Evolutionary conservation across 2,797 vertebrate species (phyloP).

Genomic region (Petrocephalus sullivani): DNA sequence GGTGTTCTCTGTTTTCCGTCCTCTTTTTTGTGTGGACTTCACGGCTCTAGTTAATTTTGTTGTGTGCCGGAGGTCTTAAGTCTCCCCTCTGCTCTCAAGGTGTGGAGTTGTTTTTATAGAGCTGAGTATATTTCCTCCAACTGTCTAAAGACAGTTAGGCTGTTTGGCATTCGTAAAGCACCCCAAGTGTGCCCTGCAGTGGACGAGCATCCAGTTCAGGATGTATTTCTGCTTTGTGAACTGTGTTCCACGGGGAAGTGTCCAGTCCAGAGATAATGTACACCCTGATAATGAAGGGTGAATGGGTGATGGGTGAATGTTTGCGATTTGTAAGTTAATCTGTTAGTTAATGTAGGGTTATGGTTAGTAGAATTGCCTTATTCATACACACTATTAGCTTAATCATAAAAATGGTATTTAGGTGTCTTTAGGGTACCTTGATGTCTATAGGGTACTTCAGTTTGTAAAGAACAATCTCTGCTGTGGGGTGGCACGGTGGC

Average conservation of each 20-base stretch:
- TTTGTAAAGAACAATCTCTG: background rate
- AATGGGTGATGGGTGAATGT: background rate
- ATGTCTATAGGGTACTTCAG: background rate
- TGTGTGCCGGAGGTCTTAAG: background rate
- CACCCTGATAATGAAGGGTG: background rate
- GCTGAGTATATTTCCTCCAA: background rate
- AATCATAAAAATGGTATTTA: background rate
- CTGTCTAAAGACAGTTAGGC: background rate
- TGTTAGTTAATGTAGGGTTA: background rate
- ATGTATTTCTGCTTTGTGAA: background rate
- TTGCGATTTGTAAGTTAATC: background rate
- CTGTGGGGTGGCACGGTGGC: background rate
- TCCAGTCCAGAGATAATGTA: background rate
- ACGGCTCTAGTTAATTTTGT: background rate
- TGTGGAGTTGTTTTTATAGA: too few relatives aligned
- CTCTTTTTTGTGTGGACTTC: background rate
- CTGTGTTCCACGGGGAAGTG: background rate
- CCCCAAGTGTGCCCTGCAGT: background rate
- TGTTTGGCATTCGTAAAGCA: background rate
- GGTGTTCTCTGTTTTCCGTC: background rate
- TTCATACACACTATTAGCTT: background rate
- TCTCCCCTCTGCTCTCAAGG: too few relatives aligned
- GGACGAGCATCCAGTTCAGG: background rate
- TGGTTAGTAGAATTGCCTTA: background rate
- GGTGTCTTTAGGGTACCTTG: background rate